Conservation (phyloP, 64 coral and sea anemone genomes). For the Porites lutea region DNA sequence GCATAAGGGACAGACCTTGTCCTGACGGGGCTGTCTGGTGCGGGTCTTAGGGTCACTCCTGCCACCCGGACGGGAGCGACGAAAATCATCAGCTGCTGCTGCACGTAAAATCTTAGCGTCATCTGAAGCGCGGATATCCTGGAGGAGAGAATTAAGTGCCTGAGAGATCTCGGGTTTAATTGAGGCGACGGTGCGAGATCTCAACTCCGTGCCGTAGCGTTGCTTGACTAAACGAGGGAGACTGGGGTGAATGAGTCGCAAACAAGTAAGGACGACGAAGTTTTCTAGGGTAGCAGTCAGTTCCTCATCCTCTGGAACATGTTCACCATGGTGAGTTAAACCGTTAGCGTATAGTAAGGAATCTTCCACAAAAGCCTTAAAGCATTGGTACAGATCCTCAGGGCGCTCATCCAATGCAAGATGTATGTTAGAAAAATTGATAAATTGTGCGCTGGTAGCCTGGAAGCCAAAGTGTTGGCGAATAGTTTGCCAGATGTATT, state of each 20-base stretch:
- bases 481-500: no score
- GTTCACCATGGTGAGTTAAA: no score
- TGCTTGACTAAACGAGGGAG: slow-evolving; percentile 50
- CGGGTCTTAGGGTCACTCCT: background rate
- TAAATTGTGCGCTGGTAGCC: no score
- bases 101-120: background rate
- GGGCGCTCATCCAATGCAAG: no score
- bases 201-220: background rate
- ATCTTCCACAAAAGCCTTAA: no score
- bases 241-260: slow-evolving; percentile 26
- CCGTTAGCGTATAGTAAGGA: background rate
- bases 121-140: slow-evolving; percentile 29
- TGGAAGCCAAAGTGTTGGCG: no score
- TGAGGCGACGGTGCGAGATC: slow-evolving; percentile 27
- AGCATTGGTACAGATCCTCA: no score
- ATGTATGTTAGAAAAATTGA: no score
- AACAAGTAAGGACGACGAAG: slow-evolving; percentile 31
- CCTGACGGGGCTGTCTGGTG: no score
- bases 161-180: slow-evolving; percentile 28
- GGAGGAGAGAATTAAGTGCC: slow-evolving; percentile 1
- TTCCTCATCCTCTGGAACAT: no score
- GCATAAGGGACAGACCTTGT: background rate
- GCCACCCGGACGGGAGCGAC: background rate
- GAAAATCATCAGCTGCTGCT: background rate
- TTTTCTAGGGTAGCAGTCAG: no score